Base-by-base conservation (phyloP, 2,888 invertebrate species). In the Orchesellides sinensis region DNA sequence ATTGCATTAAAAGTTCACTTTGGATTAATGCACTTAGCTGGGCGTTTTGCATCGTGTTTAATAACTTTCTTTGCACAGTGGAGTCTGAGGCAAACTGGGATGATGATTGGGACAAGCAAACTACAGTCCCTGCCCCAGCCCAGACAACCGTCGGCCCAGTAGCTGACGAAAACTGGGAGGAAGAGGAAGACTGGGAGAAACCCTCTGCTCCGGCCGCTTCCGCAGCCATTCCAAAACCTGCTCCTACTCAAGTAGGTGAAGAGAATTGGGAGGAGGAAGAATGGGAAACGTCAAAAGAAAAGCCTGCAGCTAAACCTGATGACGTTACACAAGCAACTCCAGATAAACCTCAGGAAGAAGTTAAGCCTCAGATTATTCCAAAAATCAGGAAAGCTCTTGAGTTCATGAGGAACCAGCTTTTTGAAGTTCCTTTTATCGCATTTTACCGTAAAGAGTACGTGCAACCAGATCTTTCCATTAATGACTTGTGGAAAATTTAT, bases 381-480 rank as follows among this genome's bases (percentile, higher is more conserved):
- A 98, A 98, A 91, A 98, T 99, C 69, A 94, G 95, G 59, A 97
- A 98, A 90, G 97, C 97, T 0, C 91, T 99, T 23, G 97, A 98
- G 89, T 98, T 98, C 89, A 98, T 99, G 94, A 92, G 98, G 49
- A 98, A 98, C 90, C 96, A 98, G 89, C 95, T 96, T 63, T 92
- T 98, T 86, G 99, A 99, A 91, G 98, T 99, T 52, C 99, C 99
- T 0, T 99, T 99, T 90, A 99, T 99, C 88, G 97, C 98, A 0
- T 98, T 98, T 91, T 99, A 99, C 90, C 93, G 99, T 27, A 99
- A 99, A 90, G 99, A 99, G 90, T 98, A 98, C 89, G 97, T 99
- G 0, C 95, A 96, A 89, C 97, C 98, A 0, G 98, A 98, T 89
- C 91, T 99, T 23, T 96, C 94, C 87, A 96, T 98, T 70, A 96